phyloP scores from a whole-genome alignment of 2,888 invertebrate species.

The Stenurella melanura region DNA sequence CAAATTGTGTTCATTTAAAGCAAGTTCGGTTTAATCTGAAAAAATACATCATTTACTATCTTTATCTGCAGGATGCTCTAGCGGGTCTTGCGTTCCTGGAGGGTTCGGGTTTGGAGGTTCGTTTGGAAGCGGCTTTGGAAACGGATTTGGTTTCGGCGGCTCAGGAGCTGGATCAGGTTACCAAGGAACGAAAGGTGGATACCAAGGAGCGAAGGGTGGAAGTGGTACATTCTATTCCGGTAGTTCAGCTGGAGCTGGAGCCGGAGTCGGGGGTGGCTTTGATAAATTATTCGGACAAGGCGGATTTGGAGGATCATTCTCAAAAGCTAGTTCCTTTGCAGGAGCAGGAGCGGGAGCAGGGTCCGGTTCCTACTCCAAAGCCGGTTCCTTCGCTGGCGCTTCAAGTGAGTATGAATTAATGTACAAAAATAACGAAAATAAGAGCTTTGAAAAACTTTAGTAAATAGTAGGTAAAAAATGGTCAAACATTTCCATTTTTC shows the following conservation, averaged over 20 bases:
- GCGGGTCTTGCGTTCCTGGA: constrained; percentile 11
- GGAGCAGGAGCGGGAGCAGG: constrained; percentile 4
- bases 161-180: constrained; percentile 4
- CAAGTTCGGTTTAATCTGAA: too few species aligned
- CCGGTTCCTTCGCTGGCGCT: constrained; percentile 26
- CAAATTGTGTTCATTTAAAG: too few species aligned
- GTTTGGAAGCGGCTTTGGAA: constrained; percentile 23
- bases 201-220: constrained; percentile 25
- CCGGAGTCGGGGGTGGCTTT: neutral
- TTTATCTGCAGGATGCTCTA: constrained; percentile 6
- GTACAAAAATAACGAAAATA: neutral
- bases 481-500: too few species aligned
- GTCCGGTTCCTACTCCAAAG: constrained; percentile 30
- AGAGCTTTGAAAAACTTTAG: too few species aligned
- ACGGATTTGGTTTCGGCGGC: constrained; percentile 18
- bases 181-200: constrained; percentile 23
- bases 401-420: constrained; percentile 35
- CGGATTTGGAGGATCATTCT: constrained; percentile 21
- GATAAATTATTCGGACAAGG: constrained; percentile 22
- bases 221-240: neutral
- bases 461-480: too few species aligned
- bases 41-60: neutral
- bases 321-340: constrained; percentile 25
- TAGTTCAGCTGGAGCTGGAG: neutral
- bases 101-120: neutral